Base-by-base conservation (phyloP, 2,888 invertebrate genomes). In the Osmoderma eremita region DNA sequence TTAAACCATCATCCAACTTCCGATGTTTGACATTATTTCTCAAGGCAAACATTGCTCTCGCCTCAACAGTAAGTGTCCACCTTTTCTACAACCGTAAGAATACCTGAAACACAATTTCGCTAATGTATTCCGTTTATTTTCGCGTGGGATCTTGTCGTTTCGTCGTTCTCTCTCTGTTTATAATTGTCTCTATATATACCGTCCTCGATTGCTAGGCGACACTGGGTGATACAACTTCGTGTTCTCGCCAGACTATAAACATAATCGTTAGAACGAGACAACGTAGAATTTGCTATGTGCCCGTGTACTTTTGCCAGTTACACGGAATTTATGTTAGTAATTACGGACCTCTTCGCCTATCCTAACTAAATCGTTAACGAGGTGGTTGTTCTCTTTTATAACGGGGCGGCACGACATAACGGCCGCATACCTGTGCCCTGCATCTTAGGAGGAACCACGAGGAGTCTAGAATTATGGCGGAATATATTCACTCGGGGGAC, bases 211-310 rank as follows among this genome's bases (percentile, higher is more conserved):
- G 30, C 30, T 30, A 30, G 30, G 10, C 30, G 30, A 30, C 30
- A 30, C 30, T 10, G 30, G 10, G 6, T 30, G 30, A 30, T 30
- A 30, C 30, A 30, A 30, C 8, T 30, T 10, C 58, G 42, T 30
- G 4, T 30, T 30, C 30, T 45, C 13, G 15, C 20, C 45, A 15
- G 51, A 62, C 45, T 13, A 63, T 63, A 63, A 63, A 63, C 63
- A 53, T 63, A 63, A 63, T 63, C 63, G 63, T 63, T 63, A 63
- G 38, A 53, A 51, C 45, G 58, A 61, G 8, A 30, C 51, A 51
- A 51, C 24, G 63, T 42, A 53, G 51, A 63, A 63, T 63, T 51
- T 63, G 63, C 63, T 63, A 53, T 42, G 63, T 51, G 42, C 41
- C 39, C 22, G 51, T 30, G 30, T 63, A 51, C 63, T 53, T 63